Evolutionary conservation across 2,888 invertebrate genomes (phyloP), one percentile per base, ranked within the genome.

Genomic region (Chymomyza fuscimana): DNA sequence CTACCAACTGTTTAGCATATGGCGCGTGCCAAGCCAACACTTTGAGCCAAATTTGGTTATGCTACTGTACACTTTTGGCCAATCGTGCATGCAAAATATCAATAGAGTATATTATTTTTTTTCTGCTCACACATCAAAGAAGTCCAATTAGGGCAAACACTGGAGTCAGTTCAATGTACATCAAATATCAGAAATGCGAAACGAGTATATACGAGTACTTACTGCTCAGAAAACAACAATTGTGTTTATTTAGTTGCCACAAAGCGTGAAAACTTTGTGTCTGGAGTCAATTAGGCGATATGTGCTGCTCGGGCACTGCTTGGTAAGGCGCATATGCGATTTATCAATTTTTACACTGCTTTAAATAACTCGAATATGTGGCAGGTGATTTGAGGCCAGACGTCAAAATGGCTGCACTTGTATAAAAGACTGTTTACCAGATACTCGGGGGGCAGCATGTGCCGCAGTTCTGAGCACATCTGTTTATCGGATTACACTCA

Each of bases 1-100:
- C 63, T 69, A 61, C 46, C 69, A 68, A 78, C 74, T 86, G 68
- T 72, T 86, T 82, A 70, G 87, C 88, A 83, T 86, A 80, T 86
- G 88, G 88, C 88, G 89, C 88, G 88, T 89, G 89, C 89, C 89
- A 75, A 79, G 59, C 54, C 86, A 77, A 79, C 60, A 77, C 73
- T 75, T 83, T 82, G 77, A 76, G 78, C 84, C 87, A 87, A 86
- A 87, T 84, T 84, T 86, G 84, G 68, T n/a, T 36, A 16, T 15
- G 60, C 60, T 32, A 51, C 62, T 60, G 67, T 65, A 12, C 50
- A 60, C 65, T 76, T 72, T 5, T 56, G 73, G 77, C 82, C 80
- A 75, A 67, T 75, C 74, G 75, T 76, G 85, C 78, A 87, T 80
- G 70, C 80, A 74, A 70, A 78, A 70, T 54, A 22, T 16, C 54